Evolutionary conservation across 2,797 vertebrate genomes (phyloP).

Genomic region (Microctenopoma stevenorrisi): DNA sequence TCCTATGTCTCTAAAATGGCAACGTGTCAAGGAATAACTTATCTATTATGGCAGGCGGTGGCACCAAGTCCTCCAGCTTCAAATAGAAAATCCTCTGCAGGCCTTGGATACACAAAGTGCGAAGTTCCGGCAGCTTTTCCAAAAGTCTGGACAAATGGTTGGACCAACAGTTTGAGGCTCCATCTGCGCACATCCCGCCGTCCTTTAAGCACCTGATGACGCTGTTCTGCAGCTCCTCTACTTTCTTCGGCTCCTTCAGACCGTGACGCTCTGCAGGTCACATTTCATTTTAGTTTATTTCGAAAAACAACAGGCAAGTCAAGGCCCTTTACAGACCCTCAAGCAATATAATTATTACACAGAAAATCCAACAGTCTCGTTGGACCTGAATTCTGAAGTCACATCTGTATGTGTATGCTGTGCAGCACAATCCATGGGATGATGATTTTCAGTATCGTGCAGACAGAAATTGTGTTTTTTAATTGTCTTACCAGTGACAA

Average conservation of each 20-base stretch:
- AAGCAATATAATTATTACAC: no score
- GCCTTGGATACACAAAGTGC: conserved; percentile 95
- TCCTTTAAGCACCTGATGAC: conserved; percentile 94
- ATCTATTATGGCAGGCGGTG: conserved; percentile 96
- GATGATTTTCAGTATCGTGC: background rate
- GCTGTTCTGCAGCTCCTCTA: conserved; percentile 94
- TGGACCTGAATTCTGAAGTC: no score
- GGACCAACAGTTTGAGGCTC: conserved; percentile 84
- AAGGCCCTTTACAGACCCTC: no score
- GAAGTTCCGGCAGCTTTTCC: conserved; percentile 95
- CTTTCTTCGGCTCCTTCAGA: conserved; percentile 93
- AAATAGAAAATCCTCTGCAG: conserved; percentile 99
- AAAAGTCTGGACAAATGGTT: conserved; percentile 93
- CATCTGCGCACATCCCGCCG: conserved; percentile 87
- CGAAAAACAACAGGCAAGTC: no score
- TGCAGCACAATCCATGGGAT: no score
- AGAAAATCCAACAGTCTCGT: no score
- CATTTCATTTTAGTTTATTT: background rate
- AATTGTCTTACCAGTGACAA: conserved; percentile 90
- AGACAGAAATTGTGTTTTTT: background rate
- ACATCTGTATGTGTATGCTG: background rate
- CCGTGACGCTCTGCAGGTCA: conserved; percentile 90
- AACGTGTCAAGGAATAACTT: conserved; percentile 98
- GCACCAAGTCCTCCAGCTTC: conserved; percentile 98
- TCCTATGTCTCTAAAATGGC: conserved; percentile 87